Percentiles rank a stretch among this genome's conserved stretches.
Evolutionary conservation across 2,888 invertebrate species (phyloP).

Genomic region (Leptothorax acervorum): DNA sequence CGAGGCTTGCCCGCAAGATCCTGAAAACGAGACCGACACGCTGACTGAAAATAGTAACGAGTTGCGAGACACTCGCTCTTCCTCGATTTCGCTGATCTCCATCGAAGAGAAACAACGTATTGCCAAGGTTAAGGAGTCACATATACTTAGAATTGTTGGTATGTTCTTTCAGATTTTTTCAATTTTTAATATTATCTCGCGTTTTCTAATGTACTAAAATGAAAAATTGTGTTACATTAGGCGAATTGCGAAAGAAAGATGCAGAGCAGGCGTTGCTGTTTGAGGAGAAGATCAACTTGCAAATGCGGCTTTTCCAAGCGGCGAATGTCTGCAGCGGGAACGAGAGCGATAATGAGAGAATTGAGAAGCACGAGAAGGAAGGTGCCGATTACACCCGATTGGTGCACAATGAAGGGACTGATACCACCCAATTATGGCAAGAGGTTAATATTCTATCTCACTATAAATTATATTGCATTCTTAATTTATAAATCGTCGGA

Average conservation of each 20-base stretch:
- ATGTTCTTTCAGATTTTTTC: slow-evolving; percentile 79
- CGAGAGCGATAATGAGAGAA: slow-evolving; percentile 79
- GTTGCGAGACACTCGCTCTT: slow-evolving; percentile 79
- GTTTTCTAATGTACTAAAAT: neutral
- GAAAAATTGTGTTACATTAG: slow-evolving; percentile 85
- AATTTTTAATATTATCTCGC: neutral
- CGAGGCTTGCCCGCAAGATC: slow-evolving; percentile 93
- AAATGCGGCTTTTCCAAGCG: slow-evolving; percentile 92
- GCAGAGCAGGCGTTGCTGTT: slow-evolving; percentile 93
- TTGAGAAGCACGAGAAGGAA: slow-evolving; percentile 79
- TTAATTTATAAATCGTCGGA: neutral
- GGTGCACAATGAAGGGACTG: slow-evolving; percentile 90
- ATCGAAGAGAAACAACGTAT: slow-evolving; percentile 93
- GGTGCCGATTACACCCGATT: slow-evolving; percentile 91
- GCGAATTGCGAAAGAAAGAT: slow-evolving; percentile 94
- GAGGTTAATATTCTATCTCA: slow-evolving; percentile 87
- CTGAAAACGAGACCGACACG: slow-evolving; percentile 88
- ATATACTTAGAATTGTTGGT: slow-evolving; percentile 94
- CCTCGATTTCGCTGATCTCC: slow-evolving; percentile 83
- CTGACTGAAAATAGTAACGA: slow-evolving; percentile 77
- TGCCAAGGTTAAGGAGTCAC: slow-evolving; percentile 92
- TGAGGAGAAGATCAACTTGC: slow-evolving; percentile 95
- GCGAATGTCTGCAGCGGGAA: slow-evolving; percentile 86
- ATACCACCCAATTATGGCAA: slow-evolving; percentile 93
- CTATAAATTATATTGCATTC: neutral